phyloP scores from a whole-genome alignment of 2,113 vertebrate genomes.

The Tinamus guttatus region DNA sequence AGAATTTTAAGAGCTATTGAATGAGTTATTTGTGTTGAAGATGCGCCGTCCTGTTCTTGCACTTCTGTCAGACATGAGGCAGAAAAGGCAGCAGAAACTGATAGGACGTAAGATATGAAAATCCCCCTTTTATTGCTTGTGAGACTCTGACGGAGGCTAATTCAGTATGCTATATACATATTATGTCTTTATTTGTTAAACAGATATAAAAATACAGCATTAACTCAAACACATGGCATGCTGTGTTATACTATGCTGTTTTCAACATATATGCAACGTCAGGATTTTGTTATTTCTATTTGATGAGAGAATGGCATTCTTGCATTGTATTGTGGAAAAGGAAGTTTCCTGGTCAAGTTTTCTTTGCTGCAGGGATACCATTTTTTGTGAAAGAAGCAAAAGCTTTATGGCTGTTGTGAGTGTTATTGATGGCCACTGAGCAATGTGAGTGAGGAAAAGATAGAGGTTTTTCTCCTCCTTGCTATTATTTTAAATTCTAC shows the following conservation, averaged over 20 bases:
- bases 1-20: background rate
- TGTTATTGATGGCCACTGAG: background rate
- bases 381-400: background rate
- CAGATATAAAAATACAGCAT: background rate
- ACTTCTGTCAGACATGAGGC: rapidly evolving
- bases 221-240: background rate
- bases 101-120: background rate
- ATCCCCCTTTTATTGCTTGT: background rate
- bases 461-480: background rate
- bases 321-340: background rate
- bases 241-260: background rate
- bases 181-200: background rate
- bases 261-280: background rate
- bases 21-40: background rate
- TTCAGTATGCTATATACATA: background rate
- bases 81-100: background rate
- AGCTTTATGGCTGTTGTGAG: background rate
- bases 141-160: background rate
- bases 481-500: background rate
- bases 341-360: background rate
- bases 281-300: background rate
- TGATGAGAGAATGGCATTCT: background rate
- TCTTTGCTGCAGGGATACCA: background rate
- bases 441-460: background rate
- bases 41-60: background rate